These are phyloP conservation scores for Centropus unirufus DNA, from an alignment of 2,113 vertebrate genomes.

Conservation along the genomic window DNA sequence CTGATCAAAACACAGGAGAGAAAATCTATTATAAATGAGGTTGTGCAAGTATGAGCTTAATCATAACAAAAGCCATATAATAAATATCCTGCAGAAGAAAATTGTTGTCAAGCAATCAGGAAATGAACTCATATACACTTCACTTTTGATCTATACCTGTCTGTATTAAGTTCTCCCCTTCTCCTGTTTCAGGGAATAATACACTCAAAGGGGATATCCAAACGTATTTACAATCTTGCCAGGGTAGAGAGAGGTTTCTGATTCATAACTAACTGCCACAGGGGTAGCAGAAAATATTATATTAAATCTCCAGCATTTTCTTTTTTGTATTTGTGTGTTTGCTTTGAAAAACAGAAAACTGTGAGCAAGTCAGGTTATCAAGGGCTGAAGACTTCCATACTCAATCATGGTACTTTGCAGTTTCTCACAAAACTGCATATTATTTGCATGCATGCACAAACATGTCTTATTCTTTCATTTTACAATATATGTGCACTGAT, in stretches of 20 bases:
- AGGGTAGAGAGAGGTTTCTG: background rate
- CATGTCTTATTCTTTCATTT: background rate
- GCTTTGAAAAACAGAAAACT: background rate
- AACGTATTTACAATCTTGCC: background rate
- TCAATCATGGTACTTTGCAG: background rate
- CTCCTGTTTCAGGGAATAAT: background rate
- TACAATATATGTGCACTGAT: background rate
- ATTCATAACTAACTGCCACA: background rate
- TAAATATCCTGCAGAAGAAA: background rate
- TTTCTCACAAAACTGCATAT: background rate
- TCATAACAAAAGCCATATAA: background rate
- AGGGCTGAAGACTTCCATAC: background rate
- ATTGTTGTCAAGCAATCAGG: background rate
- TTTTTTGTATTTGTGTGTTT: background rate
- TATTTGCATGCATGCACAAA: background rate
- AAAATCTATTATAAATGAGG: background rate
- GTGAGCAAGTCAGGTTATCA: background rate
- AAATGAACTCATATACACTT: background rate
- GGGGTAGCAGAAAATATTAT: background rate
- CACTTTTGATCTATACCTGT: background rate
- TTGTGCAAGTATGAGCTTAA: background rate
- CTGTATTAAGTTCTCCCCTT: background rate
- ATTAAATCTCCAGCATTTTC: background rate
- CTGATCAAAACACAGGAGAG: background rate
- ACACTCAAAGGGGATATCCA: background rate